Evolutionary conservation across 64 coral and sea anemone species (phyloP).

Genomic region (Trachythela sp.): DNA sequence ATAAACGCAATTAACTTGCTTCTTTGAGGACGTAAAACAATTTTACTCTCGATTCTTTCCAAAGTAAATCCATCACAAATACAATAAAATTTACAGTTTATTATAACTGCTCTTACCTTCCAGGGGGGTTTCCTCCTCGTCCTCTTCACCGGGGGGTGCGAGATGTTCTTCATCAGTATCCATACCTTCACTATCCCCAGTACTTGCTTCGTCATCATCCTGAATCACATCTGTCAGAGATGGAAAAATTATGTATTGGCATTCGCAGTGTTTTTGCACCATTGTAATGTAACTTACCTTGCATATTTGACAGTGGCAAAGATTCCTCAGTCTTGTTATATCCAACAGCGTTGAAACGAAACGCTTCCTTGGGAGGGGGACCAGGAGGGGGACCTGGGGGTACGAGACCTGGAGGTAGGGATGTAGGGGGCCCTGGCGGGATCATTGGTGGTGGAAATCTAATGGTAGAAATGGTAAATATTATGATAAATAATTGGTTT

Average conservation of each 20-base stretch:
- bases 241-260: background rate
- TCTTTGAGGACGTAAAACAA: too few relatives aligned
- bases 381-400: constrained; percentile 27
- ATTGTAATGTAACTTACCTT: background rate
- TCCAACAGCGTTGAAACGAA: background rate
- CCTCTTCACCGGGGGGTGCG: background rate
- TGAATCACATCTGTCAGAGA: background rate
- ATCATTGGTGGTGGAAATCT: background rate
- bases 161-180: background rate
- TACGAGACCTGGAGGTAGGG: constrained; percentile 56
- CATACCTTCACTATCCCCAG: background rate
- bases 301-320: background rate
- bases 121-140: background rate
- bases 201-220: background rate
- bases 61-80: too few relatives aligned
- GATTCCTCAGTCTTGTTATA: background rate
- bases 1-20: too few relatives aligned
- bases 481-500: too few relatives aligned
- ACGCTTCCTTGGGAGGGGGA: background rate
- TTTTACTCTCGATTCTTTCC: too few relatives aligned
- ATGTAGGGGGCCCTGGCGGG: background rate
- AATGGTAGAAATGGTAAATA: background rate
- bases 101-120: too few relatives aligned
- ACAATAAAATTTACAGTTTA: too few relatives aligned
- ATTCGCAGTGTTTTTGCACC: too few relatives aligned